phyloP scores from a whole-genome alignment of 23 tunicate genomes.

The Trididemnum clinides region DNA sequence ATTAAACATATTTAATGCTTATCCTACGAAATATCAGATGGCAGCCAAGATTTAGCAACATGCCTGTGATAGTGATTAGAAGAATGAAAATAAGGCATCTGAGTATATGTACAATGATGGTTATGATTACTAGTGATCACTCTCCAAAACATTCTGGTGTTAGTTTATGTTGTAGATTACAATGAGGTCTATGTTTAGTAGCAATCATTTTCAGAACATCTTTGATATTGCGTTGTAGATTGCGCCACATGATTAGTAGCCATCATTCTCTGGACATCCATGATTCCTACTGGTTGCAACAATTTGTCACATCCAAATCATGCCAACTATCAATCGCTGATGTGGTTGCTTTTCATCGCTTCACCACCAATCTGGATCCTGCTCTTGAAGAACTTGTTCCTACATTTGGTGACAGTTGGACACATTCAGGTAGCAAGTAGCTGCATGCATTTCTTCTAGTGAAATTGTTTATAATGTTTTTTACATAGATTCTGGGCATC shows the following conservation, averaged over 20 bases:
- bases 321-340: conserved; percentile 46
- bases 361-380: conserved; percentile 83
- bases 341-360: conserved; percentile 49
- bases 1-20: no score
- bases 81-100: no score
- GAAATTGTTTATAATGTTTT: neutral
- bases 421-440: neutral
- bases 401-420: conserved; percentile 28
- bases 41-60: no score
- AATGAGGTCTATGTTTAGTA: no score
- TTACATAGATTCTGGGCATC: neutral
- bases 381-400: conserved; percentile 57
- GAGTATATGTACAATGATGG: no score
- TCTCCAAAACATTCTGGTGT: no score
- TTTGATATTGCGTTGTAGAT: neutral
- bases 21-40: no score
- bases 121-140: no score
- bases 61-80: no score
- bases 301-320: conserved; percentile 49
- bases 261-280: conserved; percentile 49
- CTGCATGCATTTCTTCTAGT: neutral
- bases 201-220: no score
- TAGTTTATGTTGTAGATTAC: no score
- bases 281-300: conserved; percentile 48
- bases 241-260: neutral